Conservation (phyloP, 2,888 invertebrate genomes). For the Drosophila infuscata region DNA sequence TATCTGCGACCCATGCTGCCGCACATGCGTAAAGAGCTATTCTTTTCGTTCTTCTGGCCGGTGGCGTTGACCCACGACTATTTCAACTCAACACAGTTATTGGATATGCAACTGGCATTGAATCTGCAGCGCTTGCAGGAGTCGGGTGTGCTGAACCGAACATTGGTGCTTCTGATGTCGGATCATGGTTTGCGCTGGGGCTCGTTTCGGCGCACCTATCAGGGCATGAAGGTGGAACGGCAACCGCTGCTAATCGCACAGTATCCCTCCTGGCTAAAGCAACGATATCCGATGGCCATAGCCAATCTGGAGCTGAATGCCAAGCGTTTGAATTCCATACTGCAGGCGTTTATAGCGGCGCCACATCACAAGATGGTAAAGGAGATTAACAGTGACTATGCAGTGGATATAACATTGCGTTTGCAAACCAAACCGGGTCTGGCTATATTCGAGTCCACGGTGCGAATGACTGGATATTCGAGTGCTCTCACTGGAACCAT, state of each 20-base stretch:
- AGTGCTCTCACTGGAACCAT: constrained; percentile 87
- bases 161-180: constrained; percentile 89
- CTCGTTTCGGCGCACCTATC: constrained; percentile 91
- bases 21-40: constrained; percentile 86
- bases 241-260: constrained; percentile 92
- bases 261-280: constrained; percentile 90
- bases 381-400: constrained; percentile 80
- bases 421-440: constrained; percentile 86
- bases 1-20: constrained; percentile 91
- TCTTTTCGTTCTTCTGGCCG: constrained; percentile 94
- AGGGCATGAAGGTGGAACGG: constrained; percentile 93
- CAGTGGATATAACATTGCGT: constrained; percentile 85
- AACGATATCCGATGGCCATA: constrained; percentile 87
- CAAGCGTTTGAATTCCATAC: too few species aligned
- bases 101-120: constrained; percentile 87
- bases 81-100: constrained; percentile 91
- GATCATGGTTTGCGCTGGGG: constrained; percentile 97
- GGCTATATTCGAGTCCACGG: constrained; percentile 91
- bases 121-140: constrained; percentile 85
- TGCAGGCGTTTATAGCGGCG: constrained; percentile 88
- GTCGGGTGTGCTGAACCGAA: constrained; percentile 87
- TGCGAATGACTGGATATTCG: constrained; percentile 85
- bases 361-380: constrained; percentile 83
- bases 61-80: constrained; percentile 93
- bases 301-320: too few species aligned